A percentile compares a stretch with the other conserved stretches of the same genome.
Evolutionary conservation across 2,888 invertebrate genomes (phyloP).

Genomic region (Catocala nupta): DNA sequence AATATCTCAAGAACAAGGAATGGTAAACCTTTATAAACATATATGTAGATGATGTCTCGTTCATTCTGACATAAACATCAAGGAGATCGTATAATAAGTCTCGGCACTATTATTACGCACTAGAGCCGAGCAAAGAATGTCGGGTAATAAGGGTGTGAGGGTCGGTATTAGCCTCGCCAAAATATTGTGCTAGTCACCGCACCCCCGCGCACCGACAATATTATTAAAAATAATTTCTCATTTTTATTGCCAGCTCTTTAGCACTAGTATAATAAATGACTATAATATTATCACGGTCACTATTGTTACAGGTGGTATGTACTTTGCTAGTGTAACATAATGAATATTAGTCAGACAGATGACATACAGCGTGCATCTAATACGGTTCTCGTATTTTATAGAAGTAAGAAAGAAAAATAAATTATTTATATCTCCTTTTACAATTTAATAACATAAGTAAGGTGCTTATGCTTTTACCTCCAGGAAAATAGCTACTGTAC

Average conservation of each 20-base stretch:
- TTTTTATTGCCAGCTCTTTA: conserved; percentile 80
- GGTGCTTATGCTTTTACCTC: too few relatives aligned
- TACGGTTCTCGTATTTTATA: too few relatives aligned
- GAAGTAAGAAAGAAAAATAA: too few relatives aligned
- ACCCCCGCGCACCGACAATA: conserved; percentile 63
- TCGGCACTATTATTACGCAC: conserved; percentile 75
- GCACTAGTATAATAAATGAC: conserved; percentile 75
- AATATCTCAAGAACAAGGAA: too few relatives aligned
- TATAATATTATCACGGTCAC: conserved; percentile 55
- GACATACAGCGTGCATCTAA: too few relatives aligned
- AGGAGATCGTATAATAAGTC: conserved; percentile 77
- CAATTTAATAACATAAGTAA: too few relatives aligned
- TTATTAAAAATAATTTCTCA: conserved; percentile 88
- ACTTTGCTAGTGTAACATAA: conserved; percentile 4
- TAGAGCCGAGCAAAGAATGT: conserved; percentile 74
- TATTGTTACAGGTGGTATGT: conserved; percentile 28
- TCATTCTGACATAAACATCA: conserved; percentile 71
- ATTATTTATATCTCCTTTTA: too few relatives aligned
- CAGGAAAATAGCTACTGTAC: too few relatives aligned
- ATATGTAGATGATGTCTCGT: conserved; percentile 45
- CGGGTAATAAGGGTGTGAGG: conserved; percentile 71
- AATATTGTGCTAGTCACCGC: conserved; percentile 77
- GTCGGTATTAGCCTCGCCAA: conserved; percentile 64
- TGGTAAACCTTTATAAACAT: conserved; percentile 36
- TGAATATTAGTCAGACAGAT: neutral